Evolutionary conservation across 2,797 vertebrate genomes (phyloP), one percentile per base, ranked within the genome.

Genomic region (Rallus crepitans): DNA sequence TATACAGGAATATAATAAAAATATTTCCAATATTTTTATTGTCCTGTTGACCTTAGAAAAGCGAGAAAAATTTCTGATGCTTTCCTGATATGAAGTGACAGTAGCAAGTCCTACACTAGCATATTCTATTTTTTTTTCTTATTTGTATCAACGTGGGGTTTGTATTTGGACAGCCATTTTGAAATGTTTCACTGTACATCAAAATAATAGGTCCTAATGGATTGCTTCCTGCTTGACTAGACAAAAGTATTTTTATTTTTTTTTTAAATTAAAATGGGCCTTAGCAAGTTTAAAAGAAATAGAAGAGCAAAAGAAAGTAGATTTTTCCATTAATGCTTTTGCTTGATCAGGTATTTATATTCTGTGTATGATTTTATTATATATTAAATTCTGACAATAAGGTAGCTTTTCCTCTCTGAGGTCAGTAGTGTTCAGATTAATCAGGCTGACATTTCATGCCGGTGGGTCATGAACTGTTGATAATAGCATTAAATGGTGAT

Each of bases 401-500:
- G 95, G 79, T 97, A 96, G 87, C 92, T 96, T 96, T 97, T 86
- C 87, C 87, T 97, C 73, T 97, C 94, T 91, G 73, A 98, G 98
- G 98, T 98, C 98, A 98, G 95, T 72, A 94, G 95, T 97, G 91
- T 97, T 98, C 97, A 98, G 96, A 98, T 98, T 98, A 98, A 98
- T 98, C 98, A 98, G 97, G 97, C 93, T 98, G 98, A 98, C 97
- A 98, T 98, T 98, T 98, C 98, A 97, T 98, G 98, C 97, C 98
- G 97, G 97, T 97, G 97, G 98, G 98, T 98, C 98, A 97, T 98
- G 98, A 98, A 98, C 98, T 98, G 98, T 98, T 98, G 98, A 98
- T 98, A 98, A 98, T 98, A 97, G 97, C 97, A 98, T 98, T 98
- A 98, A 98, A 97, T 98, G 97, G 97, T 98, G 97, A 98, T 98